These are phyloP conservation scores for Dipodomys spectabilis DNA, from an alignment of 2,113 vertebrate genomes.

Conservation along the genomic window DNA sequence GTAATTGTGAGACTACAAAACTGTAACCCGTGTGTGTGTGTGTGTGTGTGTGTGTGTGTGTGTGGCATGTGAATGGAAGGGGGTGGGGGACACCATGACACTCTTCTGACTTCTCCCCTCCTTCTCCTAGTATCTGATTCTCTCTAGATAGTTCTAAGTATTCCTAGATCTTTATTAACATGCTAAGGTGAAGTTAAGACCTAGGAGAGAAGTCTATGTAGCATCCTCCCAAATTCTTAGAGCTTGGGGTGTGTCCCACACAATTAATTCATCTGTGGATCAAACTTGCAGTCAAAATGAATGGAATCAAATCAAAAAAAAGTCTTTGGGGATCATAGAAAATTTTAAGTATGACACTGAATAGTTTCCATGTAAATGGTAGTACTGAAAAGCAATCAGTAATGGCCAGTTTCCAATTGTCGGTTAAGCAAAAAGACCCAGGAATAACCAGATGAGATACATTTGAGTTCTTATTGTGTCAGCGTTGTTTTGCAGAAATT, in stretches of 20 bases:
- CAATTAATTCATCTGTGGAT: background rate
- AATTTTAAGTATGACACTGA: background rate
- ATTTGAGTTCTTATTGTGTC: background rate
- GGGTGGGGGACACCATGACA: accelerated
- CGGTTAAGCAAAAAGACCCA: background rate
- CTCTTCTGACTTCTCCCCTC: background rate
- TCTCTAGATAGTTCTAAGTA: background rate
- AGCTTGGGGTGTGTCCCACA: background rate
- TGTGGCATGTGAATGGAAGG: background rate
- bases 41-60: too few species aligned
- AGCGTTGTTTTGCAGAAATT: background rate
- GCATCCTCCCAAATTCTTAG: background rate
- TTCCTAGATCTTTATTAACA: background rate
- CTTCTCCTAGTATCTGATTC: background rate
- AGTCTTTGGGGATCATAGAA: background rate
- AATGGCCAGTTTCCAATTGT: slow-evolving; percentile 46
- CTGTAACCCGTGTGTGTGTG: background rate
- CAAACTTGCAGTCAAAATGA: background rate
- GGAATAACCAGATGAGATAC: background rate
- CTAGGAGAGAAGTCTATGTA: background rate
- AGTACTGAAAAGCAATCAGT: background rate
- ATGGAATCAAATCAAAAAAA: slow-evolving; percentile 1
- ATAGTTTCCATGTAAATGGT: background rate
- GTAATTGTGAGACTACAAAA: accelerated
- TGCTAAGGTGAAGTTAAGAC: background rate